Evolutionary conservation across 2,797 vertebrate species (phyloP).

Genomic region (Picus viridis): DNA sequence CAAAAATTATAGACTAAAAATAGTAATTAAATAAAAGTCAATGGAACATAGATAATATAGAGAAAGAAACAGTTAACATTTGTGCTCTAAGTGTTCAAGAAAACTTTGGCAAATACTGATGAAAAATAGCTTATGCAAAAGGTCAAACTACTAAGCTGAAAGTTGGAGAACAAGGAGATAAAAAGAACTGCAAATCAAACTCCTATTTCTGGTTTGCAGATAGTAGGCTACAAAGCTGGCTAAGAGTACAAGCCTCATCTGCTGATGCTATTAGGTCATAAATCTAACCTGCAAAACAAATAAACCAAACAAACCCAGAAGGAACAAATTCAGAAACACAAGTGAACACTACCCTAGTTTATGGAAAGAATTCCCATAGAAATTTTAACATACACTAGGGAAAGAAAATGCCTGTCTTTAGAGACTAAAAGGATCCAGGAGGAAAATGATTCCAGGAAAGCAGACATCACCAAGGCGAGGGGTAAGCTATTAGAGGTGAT

Average conservation of each 20-base stretch:
- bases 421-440: background rate
- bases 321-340: conserved; percentile 4
- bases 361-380: background rate
- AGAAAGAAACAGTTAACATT: conserved; percentile 52
- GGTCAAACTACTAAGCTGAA: conserved; percentile 60
- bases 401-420: background rate
- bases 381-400: background rate
- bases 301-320: background rate
- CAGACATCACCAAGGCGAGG: background rate
- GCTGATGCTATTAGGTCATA: background rate
- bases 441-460: background rate
- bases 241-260: conserved; percentile 3
- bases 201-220: conserved; percentile 28
- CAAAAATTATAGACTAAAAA: background rate
- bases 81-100: conserved; percentile 45
- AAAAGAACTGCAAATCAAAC: conserved; percentile 37
- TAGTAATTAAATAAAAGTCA: background rate
- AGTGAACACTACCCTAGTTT: background rate
- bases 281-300: conserved; percentile 46
- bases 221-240: conserved; percentile 8
- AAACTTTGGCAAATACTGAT: conserved; percentile 50
- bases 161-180: conserved; percentile 44
- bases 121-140: conserved; percentile 63
- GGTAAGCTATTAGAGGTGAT: background rate
- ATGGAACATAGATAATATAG: background rate